Evolutionary conservation across 2,888 invertebrate genomes (phyloP).

Genomic region (Imbricaverruca yamaguchii): DNA sequence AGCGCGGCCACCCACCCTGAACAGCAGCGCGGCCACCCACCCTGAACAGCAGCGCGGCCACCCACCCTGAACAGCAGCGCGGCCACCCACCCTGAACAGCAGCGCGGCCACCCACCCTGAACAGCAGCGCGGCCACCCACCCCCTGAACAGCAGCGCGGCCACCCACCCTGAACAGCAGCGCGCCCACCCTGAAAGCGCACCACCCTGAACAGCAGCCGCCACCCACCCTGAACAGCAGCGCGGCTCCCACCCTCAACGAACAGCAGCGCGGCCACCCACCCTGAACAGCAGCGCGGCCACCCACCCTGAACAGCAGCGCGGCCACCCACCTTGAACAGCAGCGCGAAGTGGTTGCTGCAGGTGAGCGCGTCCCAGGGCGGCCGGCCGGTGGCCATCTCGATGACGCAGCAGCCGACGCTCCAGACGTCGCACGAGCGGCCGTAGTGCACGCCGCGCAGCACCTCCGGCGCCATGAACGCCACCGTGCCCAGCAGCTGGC

Average conservation of each 20-base stretch:
- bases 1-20: constrained; percentile 46
- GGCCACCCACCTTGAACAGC: constrained; percentile 44
- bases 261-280: constrained; percentile 46
- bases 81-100: constrained; percentile 45
- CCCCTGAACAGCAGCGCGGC: constrained; percentile 46
- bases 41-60: constrained; percentile 45
- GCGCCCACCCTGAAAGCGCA: no score
- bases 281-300: constrained; percentile 45
- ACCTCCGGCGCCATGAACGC: constrained; percentile 49
- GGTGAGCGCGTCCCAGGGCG: constrained; percentile 45
- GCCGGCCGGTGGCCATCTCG: constrained; percentile 46
- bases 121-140: constrained; percentile 45
- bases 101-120: constrained; percentile 46
- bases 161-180: constrained; percentile 46
- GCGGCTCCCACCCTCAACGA: no score
- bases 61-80: constrained; percentile 46
- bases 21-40: constrained; percentile 46
- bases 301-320: constrained; percentile 46
- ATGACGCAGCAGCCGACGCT: constrained; percentile 46
- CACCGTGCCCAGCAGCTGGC: constrained; percentile 45
- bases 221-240: constrained; percentile 46
- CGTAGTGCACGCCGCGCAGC: constrained; percentile 45
- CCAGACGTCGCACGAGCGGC: constrained; percentile 47
- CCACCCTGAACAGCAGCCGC: constrained; percentile 46
- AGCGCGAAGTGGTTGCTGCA: constrained; percentile 45